Percentiles rank a stretch among this genome's conserved stretches.
phyloP scores from a whole-genome alignment of 23 tunicate genomes.

The Styela clava region DNA sequence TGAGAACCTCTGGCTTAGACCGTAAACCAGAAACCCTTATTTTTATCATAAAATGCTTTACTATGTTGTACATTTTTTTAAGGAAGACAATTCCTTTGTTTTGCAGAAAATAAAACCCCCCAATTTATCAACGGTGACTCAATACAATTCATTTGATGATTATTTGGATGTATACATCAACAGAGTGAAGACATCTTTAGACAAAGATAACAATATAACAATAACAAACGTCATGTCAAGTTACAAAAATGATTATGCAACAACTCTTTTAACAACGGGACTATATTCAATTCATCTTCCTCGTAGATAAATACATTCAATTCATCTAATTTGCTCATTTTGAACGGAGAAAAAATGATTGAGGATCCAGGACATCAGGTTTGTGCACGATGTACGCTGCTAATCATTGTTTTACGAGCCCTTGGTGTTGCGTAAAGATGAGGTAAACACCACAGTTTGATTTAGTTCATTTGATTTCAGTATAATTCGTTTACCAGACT shows the following conservation, averaged over 20 bases:
- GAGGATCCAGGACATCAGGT: conserved; percentile 16
- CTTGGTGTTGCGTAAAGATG: too few species aligned
- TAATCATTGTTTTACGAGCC: too few species aligned
- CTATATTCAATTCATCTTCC: conserved; percentile 4
- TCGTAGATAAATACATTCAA: conserved; percentile 7
- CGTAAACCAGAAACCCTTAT: too few species aligned
- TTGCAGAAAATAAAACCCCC: not conserved
- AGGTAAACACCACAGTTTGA: too few species aligned
- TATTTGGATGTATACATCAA: conserved; percentile 30
- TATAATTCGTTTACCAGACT: too few species aligned
- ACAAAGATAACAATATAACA: not conserved
- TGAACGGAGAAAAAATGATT: conserved; percentile 11
- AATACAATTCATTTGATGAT: conserved; percentile 25
- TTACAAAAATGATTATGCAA: not conserved
- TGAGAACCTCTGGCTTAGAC: too few species aligned
- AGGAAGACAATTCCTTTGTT: too few species aligned
- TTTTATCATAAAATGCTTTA: too few species aligned
- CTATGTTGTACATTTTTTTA: too few species aligned
- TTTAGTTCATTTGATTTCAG: too few species aligned
- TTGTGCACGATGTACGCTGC: too few species aligned
- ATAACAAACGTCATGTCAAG: not conserved
- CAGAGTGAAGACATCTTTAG: not conserved
- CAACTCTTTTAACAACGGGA: conserved; percentile 21
- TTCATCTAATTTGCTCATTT: not conserved
- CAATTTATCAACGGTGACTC: not conserved